Percentiles rank a stretch among this genome's conserved stretches.
Evolutionary conservation across 2,113 vertebrate genomes (phyloP).

Genomic region (Lophura nycthemera): DNA sequence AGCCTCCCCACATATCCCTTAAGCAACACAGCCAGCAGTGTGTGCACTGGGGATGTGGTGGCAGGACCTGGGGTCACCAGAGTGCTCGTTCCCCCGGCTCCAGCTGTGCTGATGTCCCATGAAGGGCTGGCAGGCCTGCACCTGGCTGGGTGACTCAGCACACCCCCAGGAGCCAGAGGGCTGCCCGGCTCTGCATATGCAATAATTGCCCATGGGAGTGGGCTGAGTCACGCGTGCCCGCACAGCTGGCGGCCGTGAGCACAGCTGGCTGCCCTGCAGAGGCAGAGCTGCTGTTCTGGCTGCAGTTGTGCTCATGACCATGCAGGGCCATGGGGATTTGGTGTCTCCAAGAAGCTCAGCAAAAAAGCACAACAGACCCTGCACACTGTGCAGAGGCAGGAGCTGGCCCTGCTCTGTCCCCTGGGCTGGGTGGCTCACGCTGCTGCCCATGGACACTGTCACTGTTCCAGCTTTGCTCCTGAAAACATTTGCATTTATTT

Average conservation of each 20-base stretch:
- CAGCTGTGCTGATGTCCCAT: background rate
- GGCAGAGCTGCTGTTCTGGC: background rate
- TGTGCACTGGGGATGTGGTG: background rate
- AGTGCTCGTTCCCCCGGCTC: background rate
- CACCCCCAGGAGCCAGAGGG: rapidly evolving
- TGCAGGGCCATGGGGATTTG: background rate
- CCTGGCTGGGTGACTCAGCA: rapidly evolving
- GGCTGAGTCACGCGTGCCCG: background rate
- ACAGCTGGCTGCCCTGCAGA: background rate
- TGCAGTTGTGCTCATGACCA: background rate
- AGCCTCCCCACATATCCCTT: background rate
- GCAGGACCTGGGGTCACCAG: background rate
- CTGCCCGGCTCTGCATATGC: background rate
- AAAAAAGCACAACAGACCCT: background rate
- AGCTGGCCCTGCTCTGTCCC: background rate
- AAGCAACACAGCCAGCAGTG: background rate
- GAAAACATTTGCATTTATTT: slow-evolving; percentile 13
- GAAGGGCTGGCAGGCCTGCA: background rate
- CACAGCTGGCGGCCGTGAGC: background rate
- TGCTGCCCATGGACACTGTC: background rate
- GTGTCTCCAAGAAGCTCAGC: background rate
- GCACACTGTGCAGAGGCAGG: rapidly evolving
- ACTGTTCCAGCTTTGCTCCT: background rate
- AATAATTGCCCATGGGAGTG: background rate
- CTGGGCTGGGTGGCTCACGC: background rate